Percentiles rank a stretch among this genome's conserved stretches.
Conservation (phyloP, 2,797 vertebrate genomes). For the Sebastes steindachneri region DNA sequence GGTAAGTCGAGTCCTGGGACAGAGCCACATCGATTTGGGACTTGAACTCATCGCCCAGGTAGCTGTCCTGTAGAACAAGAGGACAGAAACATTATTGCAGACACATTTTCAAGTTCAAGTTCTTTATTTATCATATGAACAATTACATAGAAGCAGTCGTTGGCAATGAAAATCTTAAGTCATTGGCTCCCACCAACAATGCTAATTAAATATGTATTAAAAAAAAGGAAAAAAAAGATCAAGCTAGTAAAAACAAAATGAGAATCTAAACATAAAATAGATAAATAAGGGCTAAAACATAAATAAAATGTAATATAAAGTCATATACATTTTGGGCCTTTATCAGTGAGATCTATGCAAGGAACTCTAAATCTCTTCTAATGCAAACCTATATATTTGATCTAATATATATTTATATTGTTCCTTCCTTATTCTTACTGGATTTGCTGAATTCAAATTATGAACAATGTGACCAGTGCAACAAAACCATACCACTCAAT, state of each 20-base stretch:
- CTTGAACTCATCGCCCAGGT: slow-evolving; percentile 99
- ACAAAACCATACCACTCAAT: not conserved
- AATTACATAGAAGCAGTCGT: not conserved
- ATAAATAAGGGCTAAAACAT: not conserved
- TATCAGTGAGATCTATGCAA: not conserved
- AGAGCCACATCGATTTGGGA: slow-evolving; percentile 99
- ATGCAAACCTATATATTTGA: not conserved
- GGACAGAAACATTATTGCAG: not conserved
- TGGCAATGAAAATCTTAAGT: not conserved
- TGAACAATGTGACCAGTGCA: not conserved
- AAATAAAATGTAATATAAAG: not conserved
- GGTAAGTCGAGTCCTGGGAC: slow-evolving; percentile 99
- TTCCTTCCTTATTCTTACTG: not conserved
- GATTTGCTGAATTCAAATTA: not conserved
- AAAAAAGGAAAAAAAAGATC: not conserved
- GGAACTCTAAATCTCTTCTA: not conserved
- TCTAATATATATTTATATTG: not conserved
- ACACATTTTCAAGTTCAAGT: not conserved
- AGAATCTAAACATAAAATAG: not conserved
- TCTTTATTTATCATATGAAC: not conserved
- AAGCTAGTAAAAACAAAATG: not conserved
- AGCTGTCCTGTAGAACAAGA: slow-evolving; percentile 90
- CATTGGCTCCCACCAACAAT: not conserved
- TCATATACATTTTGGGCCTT: too few relatives aligned
- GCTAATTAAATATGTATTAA: not conserved